Base-by-base conservation (phyloP, 1,140 invertebrate genomes). In the Ruditapes philippinarum region DNA sequence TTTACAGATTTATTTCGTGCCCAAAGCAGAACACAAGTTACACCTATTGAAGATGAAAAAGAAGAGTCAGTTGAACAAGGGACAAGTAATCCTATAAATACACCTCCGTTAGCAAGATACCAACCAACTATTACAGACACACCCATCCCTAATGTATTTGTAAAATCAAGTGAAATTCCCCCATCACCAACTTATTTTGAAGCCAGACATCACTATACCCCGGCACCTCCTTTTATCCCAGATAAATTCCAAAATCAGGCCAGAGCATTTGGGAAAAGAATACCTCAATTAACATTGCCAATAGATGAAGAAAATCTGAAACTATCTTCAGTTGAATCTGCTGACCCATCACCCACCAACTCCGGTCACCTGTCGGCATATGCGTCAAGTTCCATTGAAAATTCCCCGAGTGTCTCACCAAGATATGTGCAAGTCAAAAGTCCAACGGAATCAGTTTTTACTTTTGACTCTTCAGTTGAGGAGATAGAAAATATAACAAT, bases 401-500 rank as follows among this genome's bases (percentile, higher is more conserved):
- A 81, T 19, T 81, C 79, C 12, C 79, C 79, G 40, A 65, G 25
- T 33, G 42, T 81, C 0, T 81, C 79, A 38, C 79, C 79, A 1
- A 81, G 79, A 45, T 78, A 40, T 54, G 54, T 42, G 2, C 33
- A 73, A 25, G 36, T 54, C 25, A 54, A 65, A 45, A 62, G 54
- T 62, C 79, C 79, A 11, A 65, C 57, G 3, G 79, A 81, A 38
- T 62, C 79, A 25, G 60, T 81, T n/a, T 81, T 81, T 40, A 62
- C 36, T 36, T 79, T 78, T 57, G 74, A 79, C 40, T 78, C 62
- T 49, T 36, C 38, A 70, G 17, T n/a, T 33, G 40, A 54, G 31
- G 62, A 70, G 79, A 65, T 81, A 84, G 68, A 84, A 78, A 25
- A 88, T 22, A 68, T 65, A 1, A 89, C 49, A 33, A 36, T 45